Conservation (phyloP, 2,113 vertebrate genomes). For the Oncorhynchus keta region DNA sequence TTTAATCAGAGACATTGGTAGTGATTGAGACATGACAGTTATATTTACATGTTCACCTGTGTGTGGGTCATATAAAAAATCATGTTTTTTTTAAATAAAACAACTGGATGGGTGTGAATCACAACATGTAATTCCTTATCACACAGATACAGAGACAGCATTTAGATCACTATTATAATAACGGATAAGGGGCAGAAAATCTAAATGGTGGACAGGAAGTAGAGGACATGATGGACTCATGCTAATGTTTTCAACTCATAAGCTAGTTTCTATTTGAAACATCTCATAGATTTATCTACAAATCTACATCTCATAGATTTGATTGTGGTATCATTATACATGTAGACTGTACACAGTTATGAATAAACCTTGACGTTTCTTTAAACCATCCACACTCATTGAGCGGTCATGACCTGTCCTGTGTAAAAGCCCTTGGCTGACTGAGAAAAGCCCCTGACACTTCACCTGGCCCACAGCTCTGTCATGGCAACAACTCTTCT, state of each 20-base stretch:
- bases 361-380: not conserved
- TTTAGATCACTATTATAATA: not conserved
- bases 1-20: slow-evolving; percentile 53
- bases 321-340: not conserved
- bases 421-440: not conserved
- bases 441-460: slow-evolving; percentile 1
- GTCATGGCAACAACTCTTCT: slow-evolving; percentile 31
- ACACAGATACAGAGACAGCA: not conserved
- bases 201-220: not conserved
- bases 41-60: slow-evolving; percentile 34
- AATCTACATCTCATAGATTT: not conserved
- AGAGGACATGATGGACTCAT: not conserved
- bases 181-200: not conserved
- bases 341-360: too few relatives aligned
- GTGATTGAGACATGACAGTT: slow-evolving; percentile 46
- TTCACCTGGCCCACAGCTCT: slow-evolving; percentile 5
- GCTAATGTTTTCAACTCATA: not conserved
- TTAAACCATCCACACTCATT: not conserved
- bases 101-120: slow-evolving; percentile 3
- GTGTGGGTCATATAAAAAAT: slow-evolving; percentile 42
- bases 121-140: not conserved
- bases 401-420: not conserved
- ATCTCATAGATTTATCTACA: not conserved
- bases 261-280: not conserved
- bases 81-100: slow-evolving; percentile 8